Conservation (phyloP, 2,888 invertebrate genomes). For the Coelopa pilipes region DNA sequence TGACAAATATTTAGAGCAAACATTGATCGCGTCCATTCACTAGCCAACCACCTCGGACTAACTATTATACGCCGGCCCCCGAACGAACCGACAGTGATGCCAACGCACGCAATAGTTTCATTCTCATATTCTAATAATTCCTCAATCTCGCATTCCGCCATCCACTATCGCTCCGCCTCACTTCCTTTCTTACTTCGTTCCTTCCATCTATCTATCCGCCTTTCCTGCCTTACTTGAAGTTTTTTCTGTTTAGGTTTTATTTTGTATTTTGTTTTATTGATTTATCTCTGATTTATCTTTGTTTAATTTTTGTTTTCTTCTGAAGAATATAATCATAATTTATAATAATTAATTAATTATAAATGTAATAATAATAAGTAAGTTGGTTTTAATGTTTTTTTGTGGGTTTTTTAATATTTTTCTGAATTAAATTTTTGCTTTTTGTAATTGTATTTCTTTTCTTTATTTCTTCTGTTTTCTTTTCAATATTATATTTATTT, state of each 20-base stretch:
- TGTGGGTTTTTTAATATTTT: slow-evolving; percentile 40
- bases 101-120: background rate
- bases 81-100: background rate
- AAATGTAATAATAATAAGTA: slow-evolving; percentile 55
- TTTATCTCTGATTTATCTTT: slow-evolving; percentile 48
- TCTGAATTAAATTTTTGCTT: slow-evolving; percentile 42
- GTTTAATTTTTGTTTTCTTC: slow-evolving; percentile 49
- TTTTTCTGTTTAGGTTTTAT: slow-evolving; percentile 19
- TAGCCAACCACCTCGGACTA: no score
- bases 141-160: no score
- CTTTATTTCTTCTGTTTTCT: slow-evolving; percentile 56
- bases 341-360: slow-evolving; percentile 53
- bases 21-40: slow-evolving; percentile 18
- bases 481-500: slow-evolving; percentile 56
- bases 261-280: slow-evolving; percentile 46
- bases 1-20: background rate
- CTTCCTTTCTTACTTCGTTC: no score
- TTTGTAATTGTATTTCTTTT: slow-evolving; percentile 54
- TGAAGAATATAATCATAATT: slow-evolving; percentile 52
- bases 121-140: no score
- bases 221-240: slow-evolving; percentile 1
- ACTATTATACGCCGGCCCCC: no score
- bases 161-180: no score
- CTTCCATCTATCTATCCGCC: background rate
- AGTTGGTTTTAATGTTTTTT: slow-evolving; percentile 46